Conservation (phyloP, 2,888 invertebrate genomes). For the Tetrapedia diversipes region DNA sequence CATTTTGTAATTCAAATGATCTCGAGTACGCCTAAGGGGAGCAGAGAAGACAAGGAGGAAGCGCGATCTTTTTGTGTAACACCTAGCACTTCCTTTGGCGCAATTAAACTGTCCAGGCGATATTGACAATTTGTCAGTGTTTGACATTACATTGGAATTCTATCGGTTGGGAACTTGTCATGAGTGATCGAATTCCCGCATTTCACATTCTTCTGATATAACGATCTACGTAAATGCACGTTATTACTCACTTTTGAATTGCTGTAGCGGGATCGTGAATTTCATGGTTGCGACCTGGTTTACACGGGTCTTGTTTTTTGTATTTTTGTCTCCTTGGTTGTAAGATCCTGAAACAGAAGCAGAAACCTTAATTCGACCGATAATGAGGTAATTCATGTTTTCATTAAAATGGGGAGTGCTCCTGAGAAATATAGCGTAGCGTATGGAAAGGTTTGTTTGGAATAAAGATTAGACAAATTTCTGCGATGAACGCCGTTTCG, state of each 20-base stretch:
- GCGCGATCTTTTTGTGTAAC: neutral
- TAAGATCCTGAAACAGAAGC: conserved; percentile 53
- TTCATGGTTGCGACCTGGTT: conserved; percentile 75
- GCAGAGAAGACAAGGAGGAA: neutral
- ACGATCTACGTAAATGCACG: neutral
- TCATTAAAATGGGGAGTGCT: neutral
- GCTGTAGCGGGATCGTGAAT: conserved; percentile 75
- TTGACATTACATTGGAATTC: neutral
- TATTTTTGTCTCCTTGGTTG: conserved; percentile 52
- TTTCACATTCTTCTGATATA: neutral
- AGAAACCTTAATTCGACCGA: neutral
- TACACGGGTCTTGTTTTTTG: conserved; percentile 30
- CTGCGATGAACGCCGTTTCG: too few relatives aligned
- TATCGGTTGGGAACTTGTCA: neutral
- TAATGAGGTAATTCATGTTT: neutral
- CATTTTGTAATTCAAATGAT: conserved; percentile 35
- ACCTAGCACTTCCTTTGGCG: neutral
- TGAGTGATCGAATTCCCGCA: neutral
- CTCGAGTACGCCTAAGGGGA: too few relatives aligned
- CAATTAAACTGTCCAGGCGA: neutral
- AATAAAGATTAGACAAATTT: too few relatives aligned
- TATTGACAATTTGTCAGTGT: neutral
- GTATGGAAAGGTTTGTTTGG: too few relatives aligned
- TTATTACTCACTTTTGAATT: conserved; percentile 78
- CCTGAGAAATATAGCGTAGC: too few relatives aligned